phyloP scores from a whole-genome alignment of 2,888 invertebrate genomes.

The Plagodis dolabraria region DNA sequence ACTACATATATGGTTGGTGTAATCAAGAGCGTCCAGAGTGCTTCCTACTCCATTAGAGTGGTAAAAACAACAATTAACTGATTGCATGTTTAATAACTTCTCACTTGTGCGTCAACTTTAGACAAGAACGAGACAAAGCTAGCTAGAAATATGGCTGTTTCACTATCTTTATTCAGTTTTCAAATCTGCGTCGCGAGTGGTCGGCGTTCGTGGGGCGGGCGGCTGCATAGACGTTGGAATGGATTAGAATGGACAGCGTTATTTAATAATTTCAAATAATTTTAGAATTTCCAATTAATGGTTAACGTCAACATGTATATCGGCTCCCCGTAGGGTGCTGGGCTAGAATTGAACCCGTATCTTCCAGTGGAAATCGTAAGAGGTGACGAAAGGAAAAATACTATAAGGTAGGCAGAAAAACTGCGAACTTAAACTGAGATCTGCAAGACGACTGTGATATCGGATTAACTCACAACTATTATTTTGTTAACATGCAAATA shows the following conservation, averaged over 20 bases:
- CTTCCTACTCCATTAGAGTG: constrained; percentile 64
- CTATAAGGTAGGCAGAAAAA: too few species aligned
- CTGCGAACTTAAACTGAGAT: too few species aligned
- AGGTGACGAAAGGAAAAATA: too few species aligned
- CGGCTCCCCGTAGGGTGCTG: too few species aligned
- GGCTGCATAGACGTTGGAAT: constrained; percentile 46
- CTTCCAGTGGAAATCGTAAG: too few species aligned
- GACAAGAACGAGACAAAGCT: constrained; percentile 50
- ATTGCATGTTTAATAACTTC: constrained; percentile 77
- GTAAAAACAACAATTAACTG: constrained; percentile 76
- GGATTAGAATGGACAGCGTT: constrained; percentile 38
- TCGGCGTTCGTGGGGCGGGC: constrained; percentile 67
- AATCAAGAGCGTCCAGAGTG: constrained; percentile 67
- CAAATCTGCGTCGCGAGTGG: constrained; percentile 74
- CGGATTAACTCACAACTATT: too few species aligned
- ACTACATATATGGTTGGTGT: constrained; percentile 36
- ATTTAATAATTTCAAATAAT: constrained; percentile 1
- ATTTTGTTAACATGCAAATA: too few species aligned
- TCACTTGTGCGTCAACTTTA: constrained; percentile 54
- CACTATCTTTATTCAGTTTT: constrained; percentile 53
- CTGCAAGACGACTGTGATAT: too few species aligned
- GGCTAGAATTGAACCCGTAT: too few species aligned
- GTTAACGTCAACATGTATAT: neutral
- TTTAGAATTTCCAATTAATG: neutral
- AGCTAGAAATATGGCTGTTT: constrained; percentile 42